phyloP scores from a whole-genome alignment of 2,888 invertebrate genomes.

The Aspidiotus destructor region DNA sequence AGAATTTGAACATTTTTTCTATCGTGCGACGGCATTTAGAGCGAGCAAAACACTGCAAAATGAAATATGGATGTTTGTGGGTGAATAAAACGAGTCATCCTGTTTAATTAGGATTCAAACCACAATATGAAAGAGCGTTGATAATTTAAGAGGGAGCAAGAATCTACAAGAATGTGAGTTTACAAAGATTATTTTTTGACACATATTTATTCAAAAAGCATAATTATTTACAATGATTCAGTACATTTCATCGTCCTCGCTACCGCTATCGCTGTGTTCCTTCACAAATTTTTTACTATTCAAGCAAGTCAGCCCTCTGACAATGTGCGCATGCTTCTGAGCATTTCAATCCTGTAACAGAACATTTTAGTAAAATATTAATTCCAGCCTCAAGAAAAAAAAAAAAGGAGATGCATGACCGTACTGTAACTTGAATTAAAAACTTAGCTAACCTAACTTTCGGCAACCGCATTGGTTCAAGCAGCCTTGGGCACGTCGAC shows the following conservation, averaged over 20 bases:
- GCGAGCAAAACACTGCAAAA: no score
- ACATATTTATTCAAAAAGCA: no score
- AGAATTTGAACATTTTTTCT: no score
- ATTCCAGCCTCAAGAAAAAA: neutral
- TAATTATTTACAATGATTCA: no score
- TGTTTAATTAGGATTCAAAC: no score
- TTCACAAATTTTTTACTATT: neutral
- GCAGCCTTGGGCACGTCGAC: neutral
- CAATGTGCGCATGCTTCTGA: neutral
- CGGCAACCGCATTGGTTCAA: neutral
- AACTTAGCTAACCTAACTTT: neutral
- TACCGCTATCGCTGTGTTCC: neutral
- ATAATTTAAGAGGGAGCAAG: no score
- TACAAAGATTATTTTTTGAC: no score
- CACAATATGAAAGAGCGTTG: no score
- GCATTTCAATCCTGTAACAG: slow-evolving; percentile 5
- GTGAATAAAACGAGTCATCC: no score
- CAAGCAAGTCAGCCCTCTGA: neutral
- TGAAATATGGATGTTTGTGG: no score
- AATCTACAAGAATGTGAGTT: no score
- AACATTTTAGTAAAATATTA: neutral
- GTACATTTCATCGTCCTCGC: neutral
- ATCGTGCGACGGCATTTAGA: no score
- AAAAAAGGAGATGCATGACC: neutral
- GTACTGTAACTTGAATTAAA: neutral